Base-by-base conservation (phyloP, 2,113 vertebrate species). In the Merops nubicus region DNA sequence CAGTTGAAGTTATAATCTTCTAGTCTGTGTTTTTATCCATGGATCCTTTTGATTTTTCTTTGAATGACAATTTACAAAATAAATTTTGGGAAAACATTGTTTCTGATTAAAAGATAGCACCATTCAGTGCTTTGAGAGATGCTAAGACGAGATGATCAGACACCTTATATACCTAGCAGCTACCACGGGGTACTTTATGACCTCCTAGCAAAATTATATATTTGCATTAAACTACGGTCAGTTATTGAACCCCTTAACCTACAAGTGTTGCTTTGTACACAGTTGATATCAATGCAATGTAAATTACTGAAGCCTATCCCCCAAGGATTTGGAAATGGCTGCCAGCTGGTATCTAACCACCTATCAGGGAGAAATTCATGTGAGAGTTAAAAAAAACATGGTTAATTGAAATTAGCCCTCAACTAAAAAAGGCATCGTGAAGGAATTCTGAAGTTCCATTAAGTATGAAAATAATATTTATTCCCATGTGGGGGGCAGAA, bases 361-460 rank as follows among this genome's bases (percentile, higher is more conserved):
- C 20, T 88, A 88, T 57, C 36, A 75, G 34, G 28, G 26, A 40
- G 45, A 82, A 94, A 95, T 72, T 85, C 28, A 80, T 62, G 26
- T 72, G 74, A 89, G 65, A 93, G 43, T 68, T 95, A 53, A 93
- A 91, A 91, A 89, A 93, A 89, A 60, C 36, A 78, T 34, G 53
- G 78, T 85, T 96, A 94, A 94, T 92, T 96, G 93, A 96, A 94
- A 94, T 88, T 91, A 96, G 40, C 60, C 79, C 31, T 78, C 78
- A 76, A 79, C 28, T 68, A 84, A 89, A 67, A 93, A 81, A 62
- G n/a, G 26, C 89, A 42, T 77, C 88, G 91, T 93, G 54, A 73
- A 95, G 72, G 77, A 96, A 79, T 94, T 92, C 83, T 62, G 26
- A 80, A 88, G 38, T 80, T 89, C 91, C 43, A 83, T 88, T 96